A percentile compares a stretch with the other conserved stretches of the same genome.
These are phyloP conservation scores for Delichon dasypus DNA, from an alignment of 2,797 vertebrate genomes.

Conservation along the genomic window DNA sequence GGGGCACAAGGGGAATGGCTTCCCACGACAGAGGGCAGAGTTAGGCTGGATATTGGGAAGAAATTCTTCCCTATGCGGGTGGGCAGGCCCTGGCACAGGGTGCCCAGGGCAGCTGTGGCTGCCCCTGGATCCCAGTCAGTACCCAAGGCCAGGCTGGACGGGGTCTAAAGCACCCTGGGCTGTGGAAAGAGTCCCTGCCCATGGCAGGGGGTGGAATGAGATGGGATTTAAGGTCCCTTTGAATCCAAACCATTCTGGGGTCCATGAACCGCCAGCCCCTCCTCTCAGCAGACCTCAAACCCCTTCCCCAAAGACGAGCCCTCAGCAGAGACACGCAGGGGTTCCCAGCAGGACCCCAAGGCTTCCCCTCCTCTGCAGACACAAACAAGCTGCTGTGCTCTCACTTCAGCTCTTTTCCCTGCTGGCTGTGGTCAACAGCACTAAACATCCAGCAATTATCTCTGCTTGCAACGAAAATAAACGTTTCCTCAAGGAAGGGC, in stretches of 20 bases:
- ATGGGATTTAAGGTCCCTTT: neutral
- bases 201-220: neutral
- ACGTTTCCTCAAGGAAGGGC: neutral
- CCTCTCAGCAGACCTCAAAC: neutral
- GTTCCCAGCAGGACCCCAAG: neutral
- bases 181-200: neutral
- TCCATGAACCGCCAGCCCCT: neutral
- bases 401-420: neutral
- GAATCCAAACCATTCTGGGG: neutral
- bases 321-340: neutral
- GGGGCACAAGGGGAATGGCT: neutral
- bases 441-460: neutral
- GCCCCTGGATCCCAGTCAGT: neutral
- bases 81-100: neutral
- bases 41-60: neutral
- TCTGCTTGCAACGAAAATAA: neutral
- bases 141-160: accelerated
- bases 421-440: neutral
- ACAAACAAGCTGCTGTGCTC: neutral
- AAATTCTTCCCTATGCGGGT: neutral
- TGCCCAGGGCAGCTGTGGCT: neutral
- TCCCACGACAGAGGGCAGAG: neutral
- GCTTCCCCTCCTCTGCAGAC: neutral
- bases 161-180: neutral
- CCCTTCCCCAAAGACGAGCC: neutral